These are phyloP conservation scores for Pangasius krempfi DNA, from an alignment of 2,797 vertebrate genomes.

Conservation along the genomic window DNA sequence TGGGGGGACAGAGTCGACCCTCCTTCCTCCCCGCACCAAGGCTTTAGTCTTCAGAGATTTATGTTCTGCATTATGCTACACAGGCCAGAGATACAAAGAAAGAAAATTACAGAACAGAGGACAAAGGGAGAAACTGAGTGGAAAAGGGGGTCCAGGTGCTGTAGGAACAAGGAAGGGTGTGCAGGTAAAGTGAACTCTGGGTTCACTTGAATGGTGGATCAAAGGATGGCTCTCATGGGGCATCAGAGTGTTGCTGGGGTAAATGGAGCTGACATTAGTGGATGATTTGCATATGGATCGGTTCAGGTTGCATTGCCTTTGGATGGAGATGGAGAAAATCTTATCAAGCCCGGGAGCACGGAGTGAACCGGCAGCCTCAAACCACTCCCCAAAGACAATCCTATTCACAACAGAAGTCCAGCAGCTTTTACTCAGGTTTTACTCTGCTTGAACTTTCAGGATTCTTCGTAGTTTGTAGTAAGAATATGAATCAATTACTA, in stretches of 20 bases:
- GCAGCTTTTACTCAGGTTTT: neutral
- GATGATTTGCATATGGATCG: constrained; percentile 73
- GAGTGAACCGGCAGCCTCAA: constrained; percentile 73
- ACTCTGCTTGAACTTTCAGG: neutral
- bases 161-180: constrained; percentile 27
- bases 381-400: constrained; percentile 72
- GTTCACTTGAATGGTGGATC: constrained; percentile 71
- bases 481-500: neutral
- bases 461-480: neutral
- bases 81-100: constrained; percentile 51
- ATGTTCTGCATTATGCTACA: constrained; percentile 67
- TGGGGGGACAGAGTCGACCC: constrained; percentile 88
- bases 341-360: constrained; percentile 62
- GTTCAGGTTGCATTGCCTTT: constrained; percentile 73
- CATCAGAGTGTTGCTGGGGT: constrained; percentile 63
- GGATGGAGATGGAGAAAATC: constrained; percentile 70
- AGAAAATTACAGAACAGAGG: constrained; percentile 67
- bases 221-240: constrained; percentile 78
- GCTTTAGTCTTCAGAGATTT: constrained; percentile 75
- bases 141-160: constrained; percentile 34
- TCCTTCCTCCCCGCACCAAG: constrained; percentile 73
- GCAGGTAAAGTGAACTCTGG: constrained; percentile 73
- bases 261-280: constrained; percentile 72
- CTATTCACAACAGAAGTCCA: constrained; percentile 59
- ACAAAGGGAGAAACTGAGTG: constrained; percentile 20